Conservation (phyloP, 2,113 vertebrate genomes). For the Hemiscyllium ocellatum region DNA sequence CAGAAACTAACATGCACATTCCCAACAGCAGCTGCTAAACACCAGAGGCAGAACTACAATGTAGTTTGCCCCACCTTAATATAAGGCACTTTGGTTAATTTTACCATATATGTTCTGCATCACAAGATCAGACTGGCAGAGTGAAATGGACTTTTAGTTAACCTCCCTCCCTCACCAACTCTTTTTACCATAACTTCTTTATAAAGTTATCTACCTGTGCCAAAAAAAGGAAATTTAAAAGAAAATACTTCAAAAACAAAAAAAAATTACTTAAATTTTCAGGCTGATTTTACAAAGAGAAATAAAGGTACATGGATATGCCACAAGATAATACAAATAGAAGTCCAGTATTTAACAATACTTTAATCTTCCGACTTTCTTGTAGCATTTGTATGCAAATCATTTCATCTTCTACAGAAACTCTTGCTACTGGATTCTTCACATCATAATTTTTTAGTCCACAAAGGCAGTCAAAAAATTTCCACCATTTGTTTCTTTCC, state of each 20-base stretch:
- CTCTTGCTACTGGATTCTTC: constrained; percentile 56
- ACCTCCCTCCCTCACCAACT: neutral
- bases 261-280: neutral
- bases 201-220: neutral
- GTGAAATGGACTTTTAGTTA: neutral
- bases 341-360: constrained; percentile 77
- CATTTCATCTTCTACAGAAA: constrained; percentile 63
- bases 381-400: constrained; percentile 78
- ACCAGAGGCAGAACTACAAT: neutral
- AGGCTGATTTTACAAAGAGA: constrained; percentile 72
- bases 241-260: neutral
- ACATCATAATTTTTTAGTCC: constrained; percentile 67
- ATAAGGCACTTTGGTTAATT: neutral
- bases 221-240: neutral
- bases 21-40: neutral
- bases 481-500: constrained; percentile 53
- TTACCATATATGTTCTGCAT: neutral
- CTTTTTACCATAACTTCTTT: neutral
- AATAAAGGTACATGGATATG: constrained; percentile 93
- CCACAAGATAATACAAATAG: constrained; percentile 77
- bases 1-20: neutral
- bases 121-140: neutral
- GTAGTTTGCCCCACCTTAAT: neutral
- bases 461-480: constrained; percentile 77
- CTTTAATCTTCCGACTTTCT: constrained; percentile 74